Percentiles rank a stretch among this genome's conserved stretches.
Conservation (phyloP, 2,797 vertebrate genomes). For the Apodemus agrarius region DNA sequence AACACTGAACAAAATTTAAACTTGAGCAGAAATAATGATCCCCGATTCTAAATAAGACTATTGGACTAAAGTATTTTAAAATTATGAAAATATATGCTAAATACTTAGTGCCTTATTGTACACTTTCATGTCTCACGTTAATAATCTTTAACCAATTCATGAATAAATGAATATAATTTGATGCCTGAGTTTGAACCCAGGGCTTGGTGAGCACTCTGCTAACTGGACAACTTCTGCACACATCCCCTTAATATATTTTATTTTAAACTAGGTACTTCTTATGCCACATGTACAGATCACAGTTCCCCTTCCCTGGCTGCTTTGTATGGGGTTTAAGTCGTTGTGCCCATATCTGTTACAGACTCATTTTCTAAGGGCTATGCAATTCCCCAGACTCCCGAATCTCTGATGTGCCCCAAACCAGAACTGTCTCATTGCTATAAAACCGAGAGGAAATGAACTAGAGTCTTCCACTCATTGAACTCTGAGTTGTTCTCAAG, state of each 20-base stretch:
- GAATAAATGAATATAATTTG: not conserved
- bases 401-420: not conserved
- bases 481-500: not conserved
- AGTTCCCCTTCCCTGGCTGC: not conserved
- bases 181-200: not conserved
- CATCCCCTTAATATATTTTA: not conserved
- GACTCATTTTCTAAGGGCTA: not conserved
- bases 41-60: constrained; percentile 52
- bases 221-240: not conserved
- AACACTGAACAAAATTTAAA: constrained; percentile 45
- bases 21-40: constrained; percentile 46
- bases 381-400: not conserved
- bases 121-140: accelerated
- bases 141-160: not conserved
- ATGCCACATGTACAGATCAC: not conserved
- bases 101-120: not conserved
- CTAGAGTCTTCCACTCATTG: not conserved
- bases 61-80: constrained; percentile 32
- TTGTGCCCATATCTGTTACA: not conserved
- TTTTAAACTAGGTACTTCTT: not conserved
- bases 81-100: not conserved
- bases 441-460: constrained; percentile 6
- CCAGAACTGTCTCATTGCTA: not conserved
- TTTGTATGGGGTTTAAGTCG: not conserved
- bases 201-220: not conserved